These are phyloP conservation scores for Papilio xuthus DNA, from an alignment of 1,140 invertebrate species.

Conservation along the genomic window DNA sequence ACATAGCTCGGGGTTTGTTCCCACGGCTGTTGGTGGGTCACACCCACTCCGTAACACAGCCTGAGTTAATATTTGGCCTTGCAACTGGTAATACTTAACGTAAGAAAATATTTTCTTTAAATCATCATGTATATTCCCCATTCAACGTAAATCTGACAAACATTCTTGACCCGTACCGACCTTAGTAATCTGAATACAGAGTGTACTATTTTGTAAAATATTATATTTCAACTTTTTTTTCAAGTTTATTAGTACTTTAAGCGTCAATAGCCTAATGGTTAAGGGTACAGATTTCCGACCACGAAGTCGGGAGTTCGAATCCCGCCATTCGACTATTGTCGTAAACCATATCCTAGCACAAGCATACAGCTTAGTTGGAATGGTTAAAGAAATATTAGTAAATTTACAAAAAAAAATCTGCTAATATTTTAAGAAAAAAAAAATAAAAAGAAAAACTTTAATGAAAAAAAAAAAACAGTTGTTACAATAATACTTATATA, in stretches of 20 bases:
- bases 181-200: not conserved
- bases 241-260: too few relatives aligned
- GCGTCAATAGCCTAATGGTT: too few relatives aligned
- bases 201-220: not conserved
- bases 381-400: too few relatives aligned
- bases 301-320: too few relatives aligned
- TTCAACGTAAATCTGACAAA: not conserved
- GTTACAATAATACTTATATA: not conserved
- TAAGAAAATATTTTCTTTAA: slow-evolving; percentile 1
- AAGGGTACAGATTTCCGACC: too few relatives aligned
- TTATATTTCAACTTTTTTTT: too few relatives aligned
- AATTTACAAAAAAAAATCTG: too few relatives aligned
- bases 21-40: not conserved
- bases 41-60: slow-evolving; percentile 13
- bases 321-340: too few relatives aligned
- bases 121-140: not conserved
- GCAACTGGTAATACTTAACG: not conserved
- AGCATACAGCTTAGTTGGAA: too few relatives aligned
- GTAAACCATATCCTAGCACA: too few relatives aligned
- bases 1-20: slow-evolving; percentile 6
- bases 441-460: too few relatives aligned
- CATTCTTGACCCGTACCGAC: slow-evolving; percentile 1
- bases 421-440: too few relatives aligned
- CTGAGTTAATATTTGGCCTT: slow-evolving; percentile 15
- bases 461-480: not conserved